Conservation (phyloP, 2,888 invertebrate genomes). For the Amiota minor region DNA sequence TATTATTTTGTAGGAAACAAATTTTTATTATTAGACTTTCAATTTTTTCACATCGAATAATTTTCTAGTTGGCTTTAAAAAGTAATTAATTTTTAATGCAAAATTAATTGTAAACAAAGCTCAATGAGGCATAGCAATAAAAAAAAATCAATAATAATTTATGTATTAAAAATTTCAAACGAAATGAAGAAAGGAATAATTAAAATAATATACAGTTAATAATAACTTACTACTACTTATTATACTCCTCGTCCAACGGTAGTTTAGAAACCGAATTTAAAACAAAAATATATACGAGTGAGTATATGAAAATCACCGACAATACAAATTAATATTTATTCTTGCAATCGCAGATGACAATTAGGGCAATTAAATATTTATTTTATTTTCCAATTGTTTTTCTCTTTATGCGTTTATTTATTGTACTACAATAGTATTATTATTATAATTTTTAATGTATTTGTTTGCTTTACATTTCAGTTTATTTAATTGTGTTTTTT, state of each 20-base stretch:
- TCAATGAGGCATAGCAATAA: background rate
- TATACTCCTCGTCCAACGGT: too few relatives aligned
- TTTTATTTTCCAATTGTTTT: constrained; percentile 51
- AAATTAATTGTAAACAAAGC: constrained; percentile 26
- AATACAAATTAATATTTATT: constrained; percentile 47
- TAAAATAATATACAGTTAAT: background rate
- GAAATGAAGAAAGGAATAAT: background rate
- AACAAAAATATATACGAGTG: background rate
- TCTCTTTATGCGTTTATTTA: background rate
- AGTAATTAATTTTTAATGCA: constrained; percentile 29
- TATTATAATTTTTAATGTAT: constrained; percentile 7
- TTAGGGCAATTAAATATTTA: constrained; percentile 59
- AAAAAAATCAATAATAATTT: constrained; percentile 7
- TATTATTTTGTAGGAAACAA: too few relatives aligned
- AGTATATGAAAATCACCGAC: background rate
- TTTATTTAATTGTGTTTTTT: background rate
- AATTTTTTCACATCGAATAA: background rate
- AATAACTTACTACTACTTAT: too few relatives aligned
- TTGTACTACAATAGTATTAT: background rate
- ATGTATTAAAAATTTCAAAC: background rate
- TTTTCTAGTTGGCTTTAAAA: constrained; percentile 11
- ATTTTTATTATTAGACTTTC: too few relatives aligned
- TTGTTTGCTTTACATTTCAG: background rate
- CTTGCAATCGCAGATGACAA: constrained; percentile 57
- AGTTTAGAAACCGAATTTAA: background rate